phyloP scores from a whole-genome alignment of 2,113 vertebrate species.

The Ceyx margarethae region DNA sequence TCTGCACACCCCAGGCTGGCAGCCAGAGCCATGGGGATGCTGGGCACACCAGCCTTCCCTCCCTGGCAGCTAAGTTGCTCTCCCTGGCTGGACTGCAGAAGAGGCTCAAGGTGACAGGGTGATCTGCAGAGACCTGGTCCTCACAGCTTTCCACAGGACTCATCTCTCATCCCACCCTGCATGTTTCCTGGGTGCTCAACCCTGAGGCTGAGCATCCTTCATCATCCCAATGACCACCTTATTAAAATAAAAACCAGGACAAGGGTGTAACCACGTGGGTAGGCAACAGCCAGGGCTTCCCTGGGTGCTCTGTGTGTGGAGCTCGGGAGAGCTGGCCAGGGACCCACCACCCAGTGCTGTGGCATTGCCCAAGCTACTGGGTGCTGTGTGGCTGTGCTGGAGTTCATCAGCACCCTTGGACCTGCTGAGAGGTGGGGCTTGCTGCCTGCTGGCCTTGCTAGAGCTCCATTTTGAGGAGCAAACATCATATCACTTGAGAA shows the following conservation, averaged over 20 bases:
- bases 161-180: no score
- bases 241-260: background rate
- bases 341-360: background rate
- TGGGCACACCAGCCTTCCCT: fast-evolving
- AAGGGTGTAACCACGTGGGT: background rate
- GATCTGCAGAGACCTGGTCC: no score
- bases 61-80: no score
- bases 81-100: background rate
- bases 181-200: background rate
- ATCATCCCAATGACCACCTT: background rate
- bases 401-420: background rate
- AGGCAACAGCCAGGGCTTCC: background rate
- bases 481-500: background rate
- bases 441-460: background rate
- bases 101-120: no score
- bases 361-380: fast-evolving
- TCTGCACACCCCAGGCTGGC: background rate
- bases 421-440: background rate
- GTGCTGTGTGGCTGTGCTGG: fast-evolving
- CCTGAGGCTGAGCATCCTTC: background rate
- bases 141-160: background rate
- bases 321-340: background rate
- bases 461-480: background rate
- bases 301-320: background rate
- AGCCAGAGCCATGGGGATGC: background rate